phyloP scores from a whole-genome alignment of 2,797 vertebrate genomes.

The Mus minutoides region DNA sequence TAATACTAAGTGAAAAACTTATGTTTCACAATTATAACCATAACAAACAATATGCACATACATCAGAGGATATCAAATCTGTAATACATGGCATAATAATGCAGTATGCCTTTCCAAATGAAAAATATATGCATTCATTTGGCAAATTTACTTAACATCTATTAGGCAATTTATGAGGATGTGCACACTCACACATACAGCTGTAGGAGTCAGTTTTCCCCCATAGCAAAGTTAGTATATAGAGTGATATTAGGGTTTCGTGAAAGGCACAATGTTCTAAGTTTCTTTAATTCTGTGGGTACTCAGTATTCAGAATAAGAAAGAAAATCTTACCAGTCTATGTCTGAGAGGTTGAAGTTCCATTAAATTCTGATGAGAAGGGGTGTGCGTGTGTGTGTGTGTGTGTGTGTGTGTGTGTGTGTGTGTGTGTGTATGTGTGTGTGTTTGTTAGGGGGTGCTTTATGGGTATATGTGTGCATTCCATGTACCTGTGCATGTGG shows the following conservation, averaged over 20 bases:
- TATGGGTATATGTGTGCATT: background rate
- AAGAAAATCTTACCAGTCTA: background rate
- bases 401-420: background rate
- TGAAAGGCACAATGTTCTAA: rapidly evolving
- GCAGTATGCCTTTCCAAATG: background rate
- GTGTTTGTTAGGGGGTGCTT: background rate
- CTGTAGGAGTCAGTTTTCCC: rapidly evolving
- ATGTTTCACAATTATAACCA: background rate
- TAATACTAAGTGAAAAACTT: background rate
- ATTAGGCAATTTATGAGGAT: background rate
- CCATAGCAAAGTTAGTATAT: rapidly evolving
- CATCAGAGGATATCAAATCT: background rate
- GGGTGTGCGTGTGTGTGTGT: background rate
- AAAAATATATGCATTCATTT: background rate
- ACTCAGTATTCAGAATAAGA: background rate
- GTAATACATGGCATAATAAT: background rate
- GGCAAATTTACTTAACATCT: background rate
- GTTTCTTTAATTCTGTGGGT: background rate
- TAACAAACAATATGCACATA: too few relatives aligned
- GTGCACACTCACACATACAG: rapidly evolving
- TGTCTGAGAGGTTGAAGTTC: background rate
- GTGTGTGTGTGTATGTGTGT: too few relatives aligned
- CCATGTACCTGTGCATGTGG: background rate
- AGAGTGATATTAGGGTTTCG: too few relatives aligned
- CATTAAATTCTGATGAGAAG: background rate